These are phyloP conservation scores for Protosalanx chinensis DNA, from an alignment of 2,797 vertebrate genomes.

Conservation along the genomic window DNA sequence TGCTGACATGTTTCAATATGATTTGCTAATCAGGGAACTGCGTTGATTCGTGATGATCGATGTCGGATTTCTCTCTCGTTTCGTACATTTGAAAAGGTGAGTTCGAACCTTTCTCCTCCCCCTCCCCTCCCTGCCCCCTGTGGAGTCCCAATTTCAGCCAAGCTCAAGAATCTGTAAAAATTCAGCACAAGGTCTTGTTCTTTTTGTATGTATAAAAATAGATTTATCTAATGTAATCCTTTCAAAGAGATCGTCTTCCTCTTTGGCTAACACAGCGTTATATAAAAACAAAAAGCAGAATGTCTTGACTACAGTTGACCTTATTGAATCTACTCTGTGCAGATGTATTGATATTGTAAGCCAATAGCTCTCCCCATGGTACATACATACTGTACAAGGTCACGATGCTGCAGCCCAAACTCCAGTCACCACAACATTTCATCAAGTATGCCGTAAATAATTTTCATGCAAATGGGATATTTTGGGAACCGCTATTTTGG, in stretches of 20 bases:
- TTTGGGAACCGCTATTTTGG: constrained; percentile 65
- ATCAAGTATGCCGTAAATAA: constrained; percentile 64
- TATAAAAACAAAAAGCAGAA: constrained; percentile 85
- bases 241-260: constrained; percentile 84
- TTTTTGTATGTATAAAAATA: constrained; percentile 95
- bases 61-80: constrained; percentile 29
- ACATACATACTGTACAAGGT: constrained; percentile 51
- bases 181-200: constrained; percentile 90
- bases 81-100: constrained; percentile 56
- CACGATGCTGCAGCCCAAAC: constrained; percentile 32
- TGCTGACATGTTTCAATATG: constrained; percentile 37
- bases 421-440: constrained; percentile 60
- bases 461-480: constrained; percentile 63
- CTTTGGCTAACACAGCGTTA: constrained; percentile 86
- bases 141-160: constrained; percentile 81
- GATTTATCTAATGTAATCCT: constrained; percentile 89
- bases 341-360: constrained; percentile 70
- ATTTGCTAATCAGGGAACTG: background rate
- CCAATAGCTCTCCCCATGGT: constrained; percentile 70
- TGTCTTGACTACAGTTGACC: constrained; percentile 78
- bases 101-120: constrained; percentile 70
- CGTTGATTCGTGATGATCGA: constrained; percentile 37
- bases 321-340: constrained; percentile 72
- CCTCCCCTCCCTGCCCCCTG: constrained; percentile 74
- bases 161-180: constrained; percentile 97